phyloP scores from a whole-genome alignment of 2,888 invertebrate genomes.

The Hirtodrosophila cameraria region DNA sequence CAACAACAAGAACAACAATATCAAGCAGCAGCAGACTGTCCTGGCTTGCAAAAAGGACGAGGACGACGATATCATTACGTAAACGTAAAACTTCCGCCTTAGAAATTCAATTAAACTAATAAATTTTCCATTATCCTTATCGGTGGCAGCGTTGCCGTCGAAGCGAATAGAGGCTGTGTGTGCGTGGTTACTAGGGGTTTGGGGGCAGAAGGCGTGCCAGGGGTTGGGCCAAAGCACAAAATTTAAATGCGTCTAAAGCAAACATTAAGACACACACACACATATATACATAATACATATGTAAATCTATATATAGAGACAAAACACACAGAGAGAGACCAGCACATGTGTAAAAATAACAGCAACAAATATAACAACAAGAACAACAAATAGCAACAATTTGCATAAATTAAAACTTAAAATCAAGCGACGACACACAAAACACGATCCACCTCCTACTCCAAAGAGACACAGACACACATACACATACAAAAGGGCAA shows the following conservation, averaged over 20 bases:
- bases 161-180: conserved; percentile 40
- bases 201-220: conserved; percentile 9
- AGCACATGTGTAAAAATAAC: conserved; percentile 36
- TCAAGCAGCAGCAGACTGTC: conserved; percentile 34
- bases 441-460: background rate
- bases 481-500: background rate
- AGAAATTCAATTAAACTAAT: conserved; percentile 82
- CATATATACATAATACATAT: background rate
- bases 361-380: conserved; percentile 10
- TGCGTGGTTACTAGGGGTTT: conserved; percentile 12
- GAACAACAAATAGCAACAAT: conserved; percentile 78
- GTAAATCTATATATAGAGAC: background rate
- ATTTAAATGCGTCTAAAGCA: conserved; percentile 71
- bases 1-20: conserved; percentile 22
- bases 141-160: conserved; percentile 60
- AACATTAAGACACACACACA: conserved; percentile 51
- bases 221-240: conserved; percentile 26
- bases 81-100: conserved; percentile 79
- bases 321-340: conserved; percentile 18
- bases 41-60: conserved; percentile 35
- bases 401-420: conserved; percentile 83
- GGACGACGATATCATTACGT: conserved; percentile 70
- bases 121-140: conserved; percentile 81
- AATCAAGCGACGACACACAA: conserved; percentile 50
- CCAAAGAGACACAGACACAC: no score